Base-by-base conservation (phyloP, 30 jellyfish, hydroid and myxozoan genomes). In the Rhopilema esculentum region DNA sequence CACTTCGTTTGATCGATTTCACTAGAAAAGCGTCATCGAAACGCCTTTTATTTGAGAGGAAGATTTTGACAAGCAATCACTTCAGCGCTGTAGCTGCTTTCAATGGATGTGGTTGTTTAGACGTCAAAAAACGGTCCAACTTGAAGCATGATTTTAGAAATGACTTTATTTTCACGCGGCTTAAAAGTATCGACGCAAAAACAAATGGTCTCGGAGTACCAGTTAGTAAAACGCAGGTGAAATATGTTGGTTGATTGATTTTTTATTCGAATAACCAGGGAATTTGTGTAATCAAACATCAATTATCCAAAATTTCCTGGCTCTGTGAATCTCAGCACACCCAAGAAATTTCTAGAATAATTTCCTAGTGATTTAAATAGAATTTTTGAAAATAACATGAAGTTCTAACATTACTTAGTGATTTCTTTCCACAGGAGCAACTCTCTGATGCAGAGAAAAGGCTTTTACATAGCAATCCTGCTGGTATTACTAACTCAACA, bases 391-490 rank as follows among this genome's bases (percentile, higher is more conserved):
- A n/a, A n/a, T n/a, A n/a, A n/a, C n/a, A n/a, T n/a, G n/a, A 63
- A 19, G 27, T n/a, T 63, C 8, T 19, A 63, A 17, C 4, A 24
- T 63, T 63, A 63, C 15, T 51, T n/a, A 24, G 29, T 19, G n/a
- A 2, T 24, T 63, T 63, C 27, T 19, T 49, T 19, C 40, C 25
- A 0, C 1, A 64, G 90, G 73, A 32, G 29, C 69, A 16, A 23
- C 8, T 8, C 20, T 25, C 66, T n/a, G 93, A 71, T 21, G 62
- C 49, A 71, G 93, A 84, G 8, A 84, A 84, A 66, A 77, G 96
- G 71, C 79, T 1, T n/a, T 27, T 88, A 1, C 96, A 88, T 32
- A 79, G 96, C 49, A 82, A 52, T 79, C 96, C 96, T 49, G 96
- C 79, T 27, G 89, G 87, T 18, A 75, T 88, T 0, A 77, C 96